Evolutionary conservation across 2,797 vertebrate genomes (phyloP), one percentile per base, ranked within the genome.

Genomic region (Ceyx erithaca): DNA sequence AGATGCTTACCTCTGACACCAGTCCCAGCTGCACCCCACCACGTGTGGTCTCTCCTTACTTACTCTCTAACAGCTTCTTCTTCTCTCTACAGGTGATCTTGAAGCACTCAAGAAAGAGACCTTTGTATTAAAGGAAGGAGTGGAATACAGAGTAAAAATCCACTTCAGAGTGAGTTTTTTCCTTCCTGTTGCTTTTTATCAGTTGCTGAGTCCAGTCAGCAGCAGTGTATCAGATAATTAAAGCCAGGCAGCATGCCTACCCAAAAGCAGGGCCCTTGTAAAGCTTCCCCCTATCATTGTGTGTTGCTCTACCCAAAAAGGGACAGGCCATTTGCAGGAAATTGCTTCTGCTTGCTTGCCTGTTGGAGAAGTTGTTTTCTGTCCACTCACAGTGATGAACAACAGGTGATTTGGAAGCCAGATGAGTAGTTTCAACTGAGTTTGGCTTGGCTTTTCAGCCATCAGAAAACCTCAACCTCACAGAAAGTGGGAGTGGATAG

Each of bases 91-190:
- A 98, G 98, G 97, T 63, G 98, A 98, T 46, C 89, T 98, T 10
- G 92, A 96, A 92, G 96, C 96, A 13, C 98, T 98, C 71, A 98
- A 98, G 95, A 98, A 98, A 90, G 91, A 98, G 88, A 96, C 20
- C 12, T 98, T 98, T 1, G 92, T 97, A 41, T 84, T 98, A 81
- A 98, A 98, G 79, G 98, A 98, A 96, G 98, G 97, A 25, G 94
- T 96, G 76, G 98, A 98, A 95, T 98, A 98, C 68, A 95, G 86
- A 94, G 97, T 98, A 79, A 98, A 98, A 97, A 98, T 98, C 90
- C 87, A 97, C 82, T 98, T 98, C 96, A 98, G 96, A 95, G 98
- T 98, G 90, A 98, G 98, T 97, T 79, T 31, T 92, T 95, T 93
- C 79, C 52, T 79, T 43, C 31, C 25, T 22, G 8, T 89, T 61